Evolutionary conservation across 2,888 invertebrate genomes (phyloP), one percentile per base, ranked within the genome.

Genomic region (Drosophila colorata): DNA sequence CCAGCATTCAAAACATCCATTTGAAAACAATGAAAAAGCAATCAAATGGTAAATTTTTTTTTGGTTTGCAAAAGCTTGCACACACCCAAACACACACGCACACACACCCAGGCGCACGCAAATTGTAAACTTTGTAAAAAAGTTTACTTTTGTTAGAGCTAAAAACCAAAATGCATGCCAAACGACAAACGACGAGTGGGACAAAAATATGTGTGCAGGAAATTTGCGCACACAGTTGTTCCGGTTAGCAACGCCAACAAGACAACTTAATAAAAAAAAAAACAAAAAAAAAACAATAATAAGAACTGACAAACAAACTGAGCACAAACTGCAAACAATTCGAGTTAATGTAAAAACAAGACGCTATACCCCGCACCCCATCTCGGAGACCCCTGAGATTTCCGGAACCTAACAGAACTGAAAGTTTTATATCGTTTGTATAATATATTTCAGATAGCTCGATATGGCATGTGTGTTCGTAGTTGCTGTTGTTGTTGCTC

Each of bases 11-110:
- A 79, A 79, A 70, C 63, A 75, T 56, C 67, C 75, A 82, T 80
- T 76, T 72, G 66, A 78, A 87, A 85, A 87, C 87, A 82, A 85
- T 87, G 83, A 82, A 85, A 87, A 82, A 76, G 82, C 84, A 87
- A 85, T 85, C 87, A 85, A 78, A 76, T 80, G 71, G 55, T 67
- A 61, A 66, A 49, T 61, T 61, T 66, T 72, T 66, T 48, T 16
- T n/a, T n/a, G n/a, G 44, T 18, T 51, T 58, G 18, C 55, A 52
- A 56, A 65, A 83, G 78, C 76, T 59, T 64, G 38, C 44, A 53
- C 78, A 56, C 44, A 71, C 55, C 60, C 64, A 47, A 23, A 40
- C 35, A 37, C 35, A 33, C 28, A 49, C 48, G 16, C 25, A 71
- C 47, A 59, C 31, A 49, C 28, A n/a, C n/a, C 28, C 31, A 49